These are phyloP conservation scores for Cossypha niveicapilla DNA, from an alignment of 2,797 vertebrate genomes.

Conservation along the genomic window DNA sequence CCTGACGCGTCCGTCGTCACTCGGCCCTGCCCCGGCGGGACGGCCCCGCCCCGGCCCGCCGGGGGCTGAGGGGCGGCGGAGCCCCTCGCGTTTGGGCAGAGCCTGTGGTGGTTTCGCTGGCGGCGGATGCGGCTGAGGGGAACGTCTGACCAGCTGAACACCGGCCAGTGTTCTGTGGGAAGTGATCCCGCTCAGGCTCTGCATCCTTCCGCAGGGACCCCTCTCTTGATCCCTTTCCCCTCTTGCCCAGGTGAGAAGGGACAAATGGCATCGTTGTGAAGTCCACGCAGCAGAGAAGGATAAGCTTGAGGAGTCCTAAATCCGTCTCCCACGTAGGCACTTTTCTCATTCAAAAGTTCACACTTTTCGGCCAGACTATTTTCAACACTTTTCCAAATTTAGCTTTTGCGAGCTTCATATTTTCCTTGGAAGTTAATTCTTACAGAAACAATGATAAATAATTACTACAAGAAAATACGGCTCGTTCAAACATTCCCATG, in stretches of 20 bases:
- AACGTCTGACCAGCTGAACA: rapidly evolving
- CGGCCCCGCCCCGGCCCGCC: background rate
- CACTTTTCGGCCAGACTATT: background rate
- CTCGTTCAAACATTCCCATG: rapidly evolving
- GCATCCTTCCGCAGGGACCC: rapidly evolving
- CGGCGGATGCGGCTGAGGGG: rapidly evolving
- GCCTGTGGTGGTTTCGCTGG: background rate
- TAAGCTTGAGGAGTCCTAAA: background rate
- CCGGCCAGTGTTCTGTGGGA: rapidly evolving
- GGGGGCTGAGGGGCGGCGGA: rapidly evolving
- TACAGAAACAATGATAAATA: background rate
- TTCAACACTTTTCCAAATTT: background rate
- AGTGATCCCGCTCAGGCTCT: too few species aligned
- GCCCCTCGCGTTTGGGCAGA: rapidly evolving
- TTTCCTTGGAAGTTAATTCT: background rate
- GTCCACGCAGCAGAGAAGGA: too few species aligned
- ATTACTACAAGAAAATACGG: background rate
- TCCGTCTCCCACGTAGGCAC: background rate
- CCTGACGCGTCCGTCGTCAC: background rate
- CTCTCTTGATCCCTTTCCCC: too few species aligned
- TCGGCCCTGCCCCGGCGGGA: background rate
- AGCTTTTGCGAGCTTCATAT: background rate
- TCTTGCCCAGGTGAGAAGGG: too few species aligned
- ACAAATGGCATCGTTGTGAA: rapidly evolving
- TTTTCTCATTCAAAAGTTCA: background rate